phyloP scores from a whole-genome alignment of 92 coral and sea anemone genomes.

The Actinernus sp. region DNA sequence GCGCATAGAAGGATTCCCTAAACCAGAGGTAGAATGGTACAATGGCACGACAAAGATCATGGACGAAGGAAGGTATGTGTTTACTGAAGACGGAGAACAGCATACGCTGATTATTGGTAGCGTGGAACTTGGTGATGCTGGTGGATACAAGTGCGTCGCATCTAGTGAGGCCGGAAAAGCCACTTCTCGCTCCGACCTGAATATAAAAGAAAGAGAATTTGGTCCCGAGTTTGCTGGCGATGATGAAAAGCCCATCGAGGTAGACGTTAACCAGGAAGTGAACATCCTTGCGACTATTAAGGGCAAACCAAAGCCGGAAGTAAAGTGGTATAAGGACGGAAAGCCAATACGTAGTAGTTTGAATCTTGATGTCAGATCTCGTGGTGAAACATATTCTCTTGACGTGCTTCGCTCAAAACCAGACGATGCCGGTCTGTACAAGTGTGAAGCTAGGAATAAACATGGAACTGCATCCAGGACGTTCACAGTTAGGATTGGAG shows the following conservation, averaged over 20 bases:
- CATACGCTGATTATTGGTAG: slow-evolving; percentile 73
- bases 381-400: slow-evolving; percentile 63
- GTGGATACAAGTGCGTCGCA: slow-evolving; percentile 92
- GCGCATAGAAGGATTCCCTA: slow-evolving; percentile 80
- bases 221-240: slow-evolving; percentile 82
- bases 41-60: slow-evolving; percentile 66
- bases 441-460: slow-evolving; percentile 71
- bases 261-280: slow-evolving; percentile 80
- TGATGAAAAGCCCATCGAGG: slow-evolving; percentile 60
- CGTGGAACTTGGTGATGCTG: slow-evolving; percentile 73
- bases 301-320: slow-evolving; percentile 89
- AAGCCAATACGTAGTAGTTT: slow-evolving; percentile 55
- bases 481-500: slow-evolving; percentile 61
- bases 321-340: slow-evolving; percentile 93
- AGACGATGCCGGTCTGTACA: slow-evolving; percentile 71
- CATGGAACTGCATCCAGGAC: slow-evolving; percentile 60
- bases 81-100: slow-evolving; percentile 44
- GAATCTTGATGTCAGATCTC: slow-evolving; percentile 45
- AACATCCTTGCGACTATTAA: slow-evolving; percentile 68
- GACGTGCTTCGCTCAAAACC: slow-evolving; percentile 66
- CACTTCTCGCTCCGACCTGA: slow-evolving; percentile 82
- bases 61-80: slow-evolving; percentile 76
- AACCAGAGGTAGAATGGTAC: slow-evolving; percentile 86
- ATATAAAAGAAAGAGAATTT: slow-evolving; percentile 80
- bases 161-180: slow-evolving; percentile 89